Percentiles rank a stretch among this genome's conserved stretches.
phyloP scores from a whole-genome alignment of 1,140 invertebrate genomes.

The Hycleus cichorii region DNA sequence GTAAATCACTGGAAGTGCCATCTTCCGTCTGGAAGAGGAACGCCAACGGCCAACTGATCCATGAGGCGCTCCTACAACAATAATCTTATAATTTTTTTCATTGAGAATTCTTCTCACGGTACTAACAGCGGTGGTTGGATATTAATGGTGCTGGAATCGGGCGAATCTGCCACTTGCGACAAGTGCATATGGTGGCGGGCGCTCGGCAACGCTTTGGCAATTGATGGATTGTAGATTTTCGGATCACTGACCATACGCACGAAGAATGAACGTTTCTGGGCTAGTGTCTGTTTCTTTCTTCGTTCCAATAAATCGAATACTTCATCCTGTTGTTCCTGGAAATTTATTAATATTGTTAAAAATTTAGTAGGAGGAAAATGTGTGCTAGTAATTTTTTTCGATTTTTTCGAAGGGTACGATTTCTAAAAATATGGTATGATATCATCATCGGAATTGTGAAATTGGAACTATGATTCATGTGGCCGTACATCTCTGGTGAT shows the following conservation, averaged over 20 bases:
- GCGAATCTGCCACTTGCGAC: conserved; percentile 41
- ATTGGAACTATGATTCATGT: too few species aligned
- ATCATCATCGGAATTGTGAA: background rate
- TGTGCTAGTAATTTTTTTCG: background rate
- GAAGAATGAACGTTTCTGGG: conserved; percentile 89
- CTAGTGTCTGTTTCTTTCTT: conserved; percentile 65
- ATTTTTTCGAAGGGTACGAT: background rate
- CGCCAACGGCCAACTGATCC: conserved; percentile 85
- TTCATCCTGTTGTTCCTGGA: conserved; percentile 59
- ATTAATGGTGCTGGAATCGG: conserved; percentile 38
- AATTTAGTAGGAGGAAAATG: background rate
- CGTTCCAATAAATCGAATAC: conserved; percentile 58
- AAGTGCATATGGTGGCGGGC: conserved; percentile 41
- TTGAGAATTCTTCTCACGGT: background rate
- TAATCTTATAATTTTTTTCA: background rate
- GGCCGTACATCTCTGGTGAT: too few species aligned
- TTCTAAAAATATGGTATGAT: background rate
- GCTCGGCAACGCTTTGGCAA: conserved; percentile 60
- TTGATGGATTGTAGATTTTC: conserved; percentile 89
- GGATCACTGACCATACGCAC: conserved; percentile 96
- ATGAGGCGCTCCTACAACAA: conserved; percentile 53
- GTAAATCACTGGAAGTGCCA: conserved; percentile 60
- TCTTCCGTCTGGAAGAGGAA: conserved; percentile 74
- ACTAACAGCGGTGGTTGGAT: conserved; percentile 43
- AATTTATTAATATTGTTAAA: too few species aligned